Evolutionary conservation across 2,888 invertebrate species (phyloP).

Genomic region (Dryocosmus kuriphilus): DNA sequence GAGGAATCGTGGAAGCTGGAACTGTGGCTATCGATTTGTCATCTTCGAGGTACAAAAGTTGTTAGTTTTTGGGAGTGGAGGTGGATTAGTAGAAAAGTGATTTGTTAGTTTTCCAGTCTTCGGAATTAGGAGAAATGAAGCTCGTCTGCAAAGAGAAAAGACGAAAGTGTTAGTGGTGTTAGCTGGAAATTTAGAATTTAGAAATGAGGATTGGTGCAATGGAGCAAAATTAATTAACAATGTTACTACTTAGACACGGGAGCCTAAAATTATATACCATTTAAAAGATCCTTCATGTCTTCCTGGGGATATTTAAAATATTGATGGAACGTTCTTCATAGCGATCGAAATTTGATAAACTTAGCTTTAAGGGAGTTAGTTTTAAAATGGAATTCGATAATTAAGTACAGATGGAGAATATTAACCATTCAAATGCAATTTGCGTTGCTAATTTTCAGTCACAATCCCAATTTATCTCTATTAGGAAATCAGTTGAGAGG

Average conservation of each 20-base stretch:
- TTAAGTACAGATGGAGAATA: not conserved
- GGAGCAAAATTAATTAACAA: not conserved
- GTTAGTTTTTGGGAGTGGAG: not conserved
- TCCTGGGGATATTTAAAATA: not conserved
- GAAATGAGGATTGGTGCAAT: not conserved
- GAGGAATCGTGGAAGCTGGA: not conserved
- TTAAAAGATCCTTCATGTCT: no score
- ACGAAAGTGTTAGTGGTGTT: conserved; percentile 25
- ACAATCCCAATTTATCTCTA: conserved; percentile 1
- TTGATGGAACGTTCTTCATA: not conserved
- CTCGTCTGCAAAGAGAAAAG: conserved; percentile 24
- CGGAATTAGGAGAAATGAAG: not conserved
- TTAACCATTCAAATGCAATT: not conserved
- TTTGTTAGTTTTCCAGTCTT: conserved; percentile 27
- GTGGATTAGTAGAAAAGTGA: conserved; percentile 5
- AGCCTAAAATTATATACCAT: no score
- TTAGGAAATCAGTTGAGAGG: not conserved
- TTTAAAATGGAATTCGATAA: not conserved
- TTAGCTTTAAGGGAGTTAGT: not conserved
- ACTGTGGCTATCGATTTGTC: not conserved
- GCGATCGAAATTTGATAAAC: conserved; percentile 24
- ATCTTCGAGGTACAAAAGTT: not conserved
- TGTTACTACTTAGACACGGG: conserved; percentile 40
- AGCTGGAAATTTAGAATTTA: not conserved
- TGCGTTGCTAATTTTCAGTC: not conserved